Evolutionary conservation across 1,140 invertebrate species (phyloP).

Genomic region (Pseudomyrmex flavicornis): DNA sequence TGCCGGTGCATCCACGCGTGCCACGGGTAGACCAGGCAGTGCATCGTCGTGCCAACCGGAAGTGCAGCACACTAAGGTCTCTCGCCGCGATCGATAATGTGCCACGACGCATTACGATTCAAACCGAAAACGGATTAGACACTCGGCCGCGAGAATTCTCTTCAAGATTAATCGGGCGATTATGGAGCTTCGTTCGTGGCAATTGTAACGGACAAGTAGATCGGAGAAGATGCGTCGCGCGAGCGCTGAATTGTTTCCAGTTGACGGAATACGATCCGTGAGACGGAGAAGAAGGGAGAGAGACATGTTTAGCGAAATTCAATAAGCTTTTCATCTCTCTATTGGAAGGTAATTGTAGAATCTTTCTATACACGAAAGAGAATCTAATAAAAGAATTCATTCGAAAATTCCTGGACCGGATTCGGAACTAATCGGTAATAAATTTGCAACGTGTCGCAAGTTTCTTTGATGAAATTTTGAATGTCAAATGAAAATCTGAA

Average conservation of each 20-base stretch:
- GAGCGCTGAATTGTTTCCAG: not conserved
- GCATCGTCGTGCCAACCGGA: conserved; percentile 40
- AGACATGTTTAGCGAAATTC: not conserved
- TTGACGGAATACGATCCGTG: not conserved
- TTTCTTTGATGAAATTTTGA: not conserved
- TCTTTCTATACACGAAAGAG: too few relatives aligned
- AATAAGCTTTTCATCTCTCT: not conserved
- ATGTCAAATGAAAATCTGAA: not conserved
- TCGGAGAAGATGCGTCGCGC: not conserved
- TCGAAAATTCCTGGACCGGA: too few relatives aligned
- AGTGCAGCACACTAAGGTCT: conserved; percentile 40
- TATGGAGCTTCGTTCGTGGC: conserved; percentile 27
- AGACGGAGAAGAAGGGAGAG: not conserved
- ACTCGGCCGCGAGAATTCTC: conserved; percentile 35
- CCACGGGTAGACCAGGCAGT: conserved; percentile 30
- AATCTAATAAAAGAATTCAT: not conserved
- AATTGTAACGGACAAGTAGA: conserved; percentile 19
- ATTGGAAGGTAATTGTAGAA: not conserved
- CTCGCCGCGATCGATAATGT: conserved; percentile 34
- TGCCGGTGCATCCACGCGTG: conserved; percentile 21
- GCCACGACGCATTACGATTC: conserved; percentile 43
- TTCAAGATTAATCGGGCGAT: conserved; percentile 40
- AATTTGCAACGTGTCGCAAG: too few relatives aligned
- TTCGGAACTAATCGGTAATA: too few relatives aligned
- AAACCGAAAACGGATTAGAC: conserved; percentile 53